Evolutionary conservation across 2,888 invertebrate species (phyloP).

Genomic region (Biston betularia): DNA sequence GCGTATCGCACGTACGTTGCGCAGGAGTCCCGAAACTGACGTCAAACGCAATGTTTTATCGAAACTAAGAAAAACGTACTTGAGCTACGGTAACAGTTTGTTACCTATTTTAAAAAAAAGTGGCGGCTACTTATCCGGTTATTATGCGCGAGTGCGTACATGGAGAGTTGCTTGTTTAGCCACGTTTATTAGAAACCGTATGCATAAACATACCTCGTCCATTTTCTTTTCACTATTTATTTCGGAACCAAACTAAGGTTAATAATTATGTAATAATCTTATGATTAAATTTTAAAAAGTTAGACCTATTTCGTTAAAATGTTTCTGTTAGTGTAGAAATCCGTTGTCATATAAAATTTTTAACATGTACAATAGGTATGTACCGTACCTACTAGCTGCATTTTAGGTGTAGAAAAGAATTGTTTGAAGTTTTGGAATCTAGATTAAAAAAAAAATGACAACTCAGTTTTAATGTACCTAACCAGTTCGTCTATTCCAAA

Average conservation of each 20-base stretch:
- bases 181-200: too few relatives aligned
- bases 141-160: too few relatives aligned
- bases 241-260: neutral
- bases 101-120: too few relatives aligned
- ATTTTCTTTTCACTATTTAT: too few relatives aligned
- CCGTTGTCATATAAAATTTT: neutral
- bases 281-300: slow-evolving; percentile 33
- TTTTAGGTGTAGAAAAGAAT: neutral
- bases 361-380: slow-evolving; percentile 12
- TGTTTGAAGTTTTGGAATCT: neutral
- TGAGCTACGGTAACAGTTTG: too few relatives aligned
- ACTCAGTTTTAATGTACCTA: slow-evolving; percentile 5
- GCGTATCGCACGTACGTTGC: too few relatives aligned
- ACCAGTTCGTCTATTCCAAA: slow-evolving; percentile 16
- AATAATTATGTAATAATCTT: slow-evolving; percentile 30
- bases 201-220: too few relatives aligned
- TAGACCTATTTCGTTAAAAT: slow-evolving; percentile 25
- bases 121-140: too few relatives aligned
- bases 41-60: too few relatives aligned
- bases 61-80: too few relatives aligned
- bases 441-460: neutral
- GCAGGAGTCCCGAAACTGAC: too few relatives aligned
- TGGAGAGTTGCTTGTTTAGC: too few relatives aligned
- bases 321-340: slow-evolving; percentile 10
- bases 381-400: neutral